Conservation (phyloP, 2,888 invertebrate species). For the Drosophila demipolita region DNA sequence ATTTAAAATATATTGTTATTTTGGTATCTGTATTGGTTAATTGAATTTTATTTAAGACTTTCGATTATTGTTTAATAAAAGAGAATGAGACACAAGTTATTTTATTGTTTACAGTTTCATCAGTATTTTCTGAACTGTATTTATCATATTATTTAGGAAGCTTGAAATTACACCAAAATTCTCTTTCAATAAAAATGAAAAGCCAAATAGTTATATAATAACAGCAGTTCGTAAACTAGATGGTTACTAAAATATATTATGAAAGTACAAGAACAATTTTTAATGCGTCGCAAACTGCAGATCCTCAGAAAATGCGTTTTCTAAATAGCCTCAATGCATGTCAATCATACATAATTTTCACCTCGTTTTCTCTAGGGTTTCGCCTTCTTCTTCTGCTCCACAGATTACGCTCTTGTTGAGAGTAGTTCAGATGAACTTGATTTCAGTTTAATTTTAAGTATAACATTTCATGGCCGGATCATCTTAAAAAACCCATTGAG, state of each 20-base stretch:
- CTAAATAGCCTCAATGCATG: not conserved
- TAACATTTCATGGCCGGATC: no score
- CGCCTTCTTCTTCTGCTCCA: no score
- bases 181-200: constrained; percentile 49
- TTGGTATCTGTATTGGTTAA: not conserved
- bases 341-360: not conserved
- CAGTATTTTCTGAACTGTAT: not conserved
- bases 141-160: not conserved
- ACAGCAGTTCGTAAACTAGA: not conserved
- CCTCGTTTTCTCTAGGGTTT: no score
- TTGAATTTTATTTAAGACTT: not conserved
- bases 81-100: not conserved
- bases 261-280: no score
- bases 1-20: not conserved
- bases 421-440: no score
- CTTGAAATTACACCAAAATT: not conserved
- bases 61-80: not conserved
- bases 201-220: constrained; percentile 48
- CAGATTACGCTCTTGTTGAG: no score
- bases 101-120: not conserved
- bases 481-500: no score
- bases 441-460: no score
- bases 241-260: not conserved
- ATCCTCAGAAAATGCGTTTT: not conserved
- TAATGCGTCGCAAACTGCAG: no score